Evolutionary conservation across 2,888 invertebrate species (phyloP), one percentile per base, ranked within the genome.

Genomic region (Dastarcus helophoroides): DNA sequence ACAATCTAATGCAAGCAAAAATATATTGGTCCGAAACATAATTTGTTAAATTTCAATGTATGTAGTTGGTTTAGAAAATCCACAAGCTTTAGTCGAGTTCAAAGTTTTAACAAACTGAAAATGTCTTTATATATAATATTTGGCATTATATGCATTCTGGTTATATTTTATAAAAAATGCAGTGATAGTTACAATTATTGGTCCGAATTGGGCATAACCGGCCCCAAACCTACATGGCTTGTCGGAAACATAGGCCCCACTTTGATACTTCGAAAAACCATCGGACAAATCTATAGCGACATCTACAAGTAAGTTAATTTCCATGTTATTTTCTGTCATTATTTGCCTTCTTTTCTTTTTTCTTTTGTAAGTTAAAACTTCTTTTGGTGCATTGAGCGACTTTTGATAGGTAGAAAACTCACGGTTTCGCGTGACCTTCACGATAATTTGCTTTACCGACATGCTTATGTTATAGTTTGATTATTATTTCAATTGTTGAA

Each of bases 381-480:
- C 56, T 9, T 63, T 43, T 22, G 39, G 38, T 5, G 35, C 46
- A 4, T 31, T 35, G 5, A 34, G 22, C 0, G 58, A 58, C 0
- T n/a, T 47, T 2, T 35, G 57, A 2, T 8, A 58, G 0, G 0
- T 56, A 0, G 40, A 42, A 6, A 56, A 58, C 35, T 47, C 48
- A 3, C 53, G 58, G 1, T 22, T 53, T 3, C 41, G 56, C 5
- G 55, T 48, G 26, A 43, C 47, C 14, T 38, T 59, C 2, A 29
- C 57, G 5, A 48, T 58, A 5, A 58, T 49, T 29, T 47, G 54
- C 14, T 59, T 58, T 19, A 32, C 44, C 0, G 22, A 26, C n/a
- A n/a, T n/a, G n/a, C n/a, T n/a, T n/a, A n/a, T n/a, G n/a, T n/a
- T n/a, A n/a, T n/a, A n/a, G n/a, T n/a, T n/a, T n/a, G n/a, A n/a